Evolutionary conservation across 2,888 invertebrate genomes (phyloP), one percentile per base, ranked within the genome.

Genomic region (Branchinecta sandiegonensis): DNA sequence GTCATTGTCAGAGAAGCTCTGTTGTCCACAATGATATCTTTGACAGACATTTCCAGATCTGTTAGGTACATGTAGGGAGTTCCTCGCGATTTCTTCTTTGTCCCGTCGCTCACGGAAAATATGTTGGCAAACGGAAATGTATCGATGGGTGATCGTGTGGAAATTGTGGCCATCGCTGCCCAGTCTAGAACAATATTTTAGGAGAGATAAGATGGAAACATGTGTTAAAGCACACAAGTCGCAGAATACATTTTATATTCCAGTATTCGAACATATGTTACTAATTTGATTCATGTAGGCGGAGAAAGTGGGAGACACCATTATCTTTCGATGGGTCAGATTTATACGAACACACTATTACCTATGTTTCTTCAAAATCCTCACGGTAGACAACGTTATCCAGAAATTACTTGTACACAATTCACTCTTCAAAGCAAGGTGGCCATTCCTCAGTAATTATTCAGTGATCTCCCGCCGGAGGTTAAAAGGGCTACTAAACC

Each of bases 1-100:
- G 85, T 83, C 72, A 87, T 83, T 71, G 87, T 79, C n/a, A 89
- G 78, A 0, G 87, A 85, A 7, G 73, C 73, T 69, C 71, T 71
- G 8, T 72, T 56, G 67, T 76, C 77, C 80, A 88, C 88, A 76
- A 79, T 72, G 71, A 88, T 78, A 78, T 88, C 88, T 72, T 81
- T 79, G 37, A 84, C 84, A 17, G 86, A 83, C 72, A 85, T 83
- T 74, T 89, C 88, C 77, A 87, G 77, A 1, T 84, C 83, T 4
- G 87, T 86, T 78, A 88, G 82, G 76, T 86, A 88, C 75, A 89
- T 80, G 76, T 87, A 89, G 1, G 88, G 87, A 66, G 85, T 77
- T 47, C 89, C 89, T 6, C 85, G 84, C 12, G 88, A 86, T 74
- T 84, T 84, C 11, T 80, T 79, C 47, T 81, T 73, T 0, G 84